A percentile compares a stretch with the other conserved stretches of the same genome.
Evolutionary conservation across 2,113 vertebrate species (phyloP).

Genomic region (Ictalurus furcatus): DNA sequence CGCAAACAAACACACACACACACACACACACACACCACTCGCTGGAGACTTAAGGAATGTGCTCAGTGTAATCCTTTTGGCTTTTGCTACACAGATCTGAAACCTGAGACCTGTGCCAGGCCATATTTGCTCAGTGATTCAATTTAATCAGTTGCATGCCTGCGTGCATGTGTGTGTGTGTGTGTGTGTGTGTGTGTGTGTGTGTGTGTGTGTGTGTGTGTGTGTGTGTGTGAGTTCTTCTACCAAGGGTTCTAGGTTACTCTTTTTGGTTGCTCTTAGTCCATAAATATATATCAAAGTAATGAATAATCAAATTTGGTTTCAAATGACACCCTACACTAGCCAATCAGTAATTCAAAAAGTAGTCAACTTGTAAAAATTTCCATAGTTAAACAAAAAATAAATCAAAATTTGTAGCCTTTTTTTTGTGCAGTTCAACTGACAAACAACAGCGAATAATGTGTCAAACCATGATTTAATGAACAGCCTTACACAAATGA

Average conservation of each 20-base stretch:
- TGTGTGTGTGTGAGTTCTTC: not conserved
- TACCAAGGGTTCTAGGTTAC: not conserved
- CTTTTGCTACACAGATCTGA: constrained; percentile 1
- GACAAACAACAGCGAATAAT: not conserved
- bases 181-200: not conserved
- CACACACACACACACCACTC: not conserved
- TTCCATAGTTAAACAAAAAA: not conserved
- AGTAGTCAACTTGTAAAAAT: no score
- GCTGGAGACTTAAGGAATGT: not conserved
- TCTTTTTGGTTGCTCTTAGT: constrained; percentile 2
- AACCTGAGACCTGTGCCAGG: not conserved
- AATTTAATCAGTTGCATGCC: not conserved
- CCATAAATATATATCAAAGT: constrained; percentile 36
- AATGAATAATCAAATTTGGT: constrained; percentile 42
- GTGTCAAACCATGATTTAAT: not conserved
- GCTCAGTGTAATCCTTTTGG: constrained; percentile 9
- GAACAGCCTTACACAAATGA: not conserved
- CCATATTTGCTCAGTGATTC: constrained; percentile 10
- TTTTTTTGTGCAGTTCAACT: not conserved
- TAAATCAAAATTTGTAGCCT: no score
- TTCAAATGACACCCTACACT: constrained; percentile 8
- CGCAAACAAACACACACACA: constrained; percentile 1
- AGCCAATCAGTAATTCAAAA: not conserved
- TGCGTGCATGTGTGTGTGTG: not conserved
- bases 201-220: no score